These are phyloP conservation scores for Latrodectus elegans DNA, from an alignment of 2,888 invertebrate genomes.

Conservation along the genomic window DNA sequence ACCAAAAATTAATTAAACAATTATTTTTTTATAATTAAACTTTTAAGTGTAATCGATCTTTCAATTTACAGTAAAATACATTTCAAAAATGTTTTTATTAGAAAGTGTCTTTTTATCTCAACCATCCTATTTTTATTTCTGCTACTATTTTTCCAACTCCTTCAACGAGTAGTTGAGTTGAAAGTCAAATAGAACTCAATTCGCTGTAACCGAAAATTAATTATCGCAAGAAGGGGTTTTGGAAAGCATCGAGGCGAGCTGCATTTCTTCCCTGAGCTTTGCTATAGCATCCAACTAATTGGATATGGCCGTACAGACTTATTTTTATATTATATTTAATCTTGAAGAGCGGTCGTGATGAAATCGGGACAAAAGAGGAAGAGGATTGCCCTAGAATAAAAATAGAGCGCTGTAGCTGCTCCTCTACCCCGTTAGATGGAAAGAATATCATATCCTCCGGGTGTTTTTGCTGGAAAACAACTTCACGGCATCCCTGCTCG, in stretches of 20 bases:
- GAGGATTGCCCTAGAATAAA: not conserved
- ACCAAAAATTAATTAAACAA: too few relatives aligned
- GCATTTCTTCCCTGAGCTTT: too few relatives aligned
- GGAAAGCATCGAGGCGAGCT: too few relatives aligned
- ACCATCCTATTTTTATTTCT: too few relatives aligned
- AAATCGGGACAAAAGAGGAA: constrained; percentile 27
- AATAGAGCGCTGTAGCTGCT: not conserved
- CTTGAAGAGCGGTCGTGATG: constrained; percentile 7
- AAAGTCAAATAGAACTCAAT: not conserved
- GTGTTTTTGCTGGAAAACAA: constrained; percentile 2
- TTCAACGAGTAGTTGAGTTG: too few relatives aligned
- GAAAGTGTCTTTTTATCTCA: too few relatives aligned
- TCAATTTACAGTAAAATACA: too few relatives aligned
- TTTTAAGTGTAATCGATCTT: too few relatives aligned
- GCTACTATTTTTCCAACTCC: too few relatives aligned
- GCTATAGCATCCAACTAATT: not conserved
- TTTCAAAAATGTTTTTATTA: too few relatives aligned
- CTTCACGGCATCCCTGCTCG: not conserved
- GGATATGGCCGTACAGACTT: not conserved
- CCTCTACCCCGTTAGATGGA: not conserved
- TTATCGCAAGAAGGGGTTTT: not conserved
- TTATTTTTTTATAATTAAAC: too few relatives aligned
- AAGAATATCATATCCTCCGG: constrained; percentile 3
- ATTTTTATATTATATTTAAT: constrained; percentile 38
- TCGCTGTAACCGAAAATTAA: not conserved